Conservation (phyloP, 2,888 invertebrate species). For the Strigamia crassipes region DNA sequence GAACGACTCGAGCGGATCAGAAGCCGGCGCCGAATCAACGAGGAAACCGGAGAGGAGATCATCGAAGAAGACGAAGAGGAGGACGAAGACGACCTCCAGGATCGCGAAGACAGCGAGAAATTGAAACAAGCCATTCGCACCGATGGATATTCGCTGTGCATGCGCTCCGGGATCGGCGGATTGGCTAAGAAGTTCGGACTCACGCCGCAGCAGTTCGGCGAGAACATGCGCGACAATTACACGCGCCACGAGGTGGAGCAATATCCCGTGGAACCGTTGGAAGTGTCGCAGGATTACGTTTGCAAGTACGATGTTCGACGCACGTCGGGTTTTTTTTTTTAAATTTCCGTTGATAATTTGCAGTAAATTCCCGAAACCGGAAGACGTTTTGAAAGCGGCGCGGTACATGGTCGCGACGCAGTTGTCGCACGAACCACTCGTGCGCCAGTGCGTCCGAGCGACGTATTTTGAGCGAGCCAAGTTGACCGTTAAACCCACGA, state of each 20-base stretch:
- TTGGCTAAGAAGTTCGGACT: slow-evolving; percentile 90
- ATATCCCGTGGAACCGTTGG: slow-evolving; percentile 79
- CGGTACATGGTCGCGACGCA: slow-evolving; percentile 95
- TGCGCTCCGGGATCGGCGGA: slow-evolving; percentile 78
- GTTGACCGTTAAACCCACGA: slow-evolving; percentile 79
- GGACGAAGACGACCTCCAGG: slow-evolving; percentile 58
- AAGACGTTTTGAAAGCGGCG: slow-evolving; percentile 86
- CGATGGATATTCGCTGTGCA: slow-evolving; percentile 86
- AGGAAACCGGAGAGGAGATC: slow-evolving; percentile 56
- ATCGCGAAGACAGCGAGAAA: slow-evolving; percentile 68
- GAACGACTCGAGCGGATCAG: slow-evolving; percentile 63
- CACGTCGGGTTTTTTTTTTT: too few relatives aligned
- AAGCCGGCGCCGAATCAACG: slow-evolving; percentile 55
- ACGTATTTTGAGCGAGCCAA: slow-evolving; percentile 87
- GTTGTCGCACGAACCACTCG: slow-evolving; percentile 85
- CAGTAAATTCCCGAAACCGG: slow-evolving; percentile 71
- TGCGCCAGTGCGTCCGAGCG: slow-evolving; percentile 82
- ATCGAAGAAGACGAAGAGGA: slow-evolving; percentile 52
- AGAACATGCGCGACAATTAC: slow-evolving; percentile 94
- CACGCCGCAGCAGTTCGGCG: slow-evolving; percentile 91
- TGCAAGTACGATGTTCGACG: slow-evolving; percentile 59
- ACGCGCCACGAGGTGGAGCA: slow-evolving; percentile 94
- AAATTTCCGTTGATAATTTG: too few relatives aligned
- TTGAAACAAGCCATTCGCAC: slow-evolving; percentile 80
- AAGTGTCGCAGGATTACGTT: slow-evolving; percentile 77